Base-by-base conservation (phyloP, 2,797 vertebrate genomes). In the Lemur catta region DNA sequence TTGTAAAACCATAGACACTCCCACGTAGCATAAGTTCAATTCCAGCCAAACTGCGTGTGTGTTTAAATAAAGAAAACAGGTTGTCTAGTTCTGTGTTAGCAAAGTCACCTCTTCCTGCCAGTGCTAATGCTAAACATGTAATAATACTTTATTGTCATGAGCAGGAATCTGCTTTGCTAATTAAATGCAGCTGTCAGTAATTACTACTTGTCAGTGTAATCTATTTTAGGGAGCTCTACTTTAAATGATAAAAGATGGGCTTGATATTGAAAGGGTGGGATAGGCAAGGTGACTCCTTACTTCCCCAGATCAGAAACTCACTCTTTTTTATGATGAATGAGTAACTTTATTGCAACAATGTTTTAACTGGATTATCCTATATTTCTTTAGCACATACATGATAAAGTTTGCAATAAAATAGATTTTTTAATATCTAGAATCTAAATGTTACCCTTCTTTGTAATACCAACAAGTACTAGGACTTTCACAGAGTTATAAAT, bases 141-240 rank as follows among this genome's bases (percentile, higher is more conserved):
- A 97, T 97, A 96, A 96, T 97, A 97, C 97, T 98, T 98, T 97
- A 97, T 97, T 98, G 97, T 97, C 96, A 91, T 33, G 95, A 97
- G 97, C 80, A 97, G 96, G 93, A 96, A 95, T 96, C 96, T 96
- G 96, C 97, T 97, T 95, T 82, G 97, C 95, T 97, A 97, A 98
- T 97, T 97, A 97, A 97, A 97, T 94, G 97, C 97, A 98, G 97
- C 97, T 97, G 97, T 97, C 97, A 98, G 97, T 97, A 96, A 97
- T 98, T 97, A 97, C 96, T 92, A 91, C 94, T 97, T 96, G 96
- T 97, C 97, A 97, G 96, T 89, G 63, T 91, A 86, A 96, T 98
- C 97, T 97, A 97, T 97, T 97, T 97, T 97, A 52, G 96, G 97
- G 94, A 96, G 59, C 78, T 93, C 96, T 93, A 84, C 95, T 98